Evolutionary conservation across 2,888 invertebrate genomes (phyloP), one percentile per base, ranked within the genome.

Genomic region (Miltochrista miniata): DNA sequence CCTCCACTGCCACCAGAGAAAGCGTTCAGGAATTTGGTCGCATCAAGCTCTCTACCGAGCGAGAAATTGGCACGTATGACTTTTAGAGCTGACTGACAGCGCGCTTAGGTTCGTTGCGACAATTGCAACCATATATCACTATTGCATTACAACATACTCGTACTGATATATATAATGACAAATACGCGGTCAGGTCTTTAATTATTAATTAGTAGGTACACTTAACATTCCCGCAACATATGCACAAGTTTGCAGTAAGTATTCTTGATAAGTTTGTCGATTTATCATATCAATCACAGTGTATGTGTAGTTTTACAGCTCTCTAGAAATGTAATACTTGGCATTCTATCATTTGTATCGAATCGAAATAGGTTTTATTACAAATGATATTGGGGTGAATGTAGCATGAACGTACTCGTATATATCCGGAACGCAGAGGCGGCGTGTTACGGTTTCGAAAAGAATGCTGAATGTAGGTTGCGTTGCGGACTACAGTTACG

Each of bases 381-480:
- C 72, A 61, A 73, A 72, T 61, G 77, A 68, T 73, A 79, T 85
- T 87, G 77, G 80, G 82, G 76, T 83, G 81, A 90, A 78, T 83
- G 76, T 87, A 64, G 85, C 84, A 65, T 87, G 86, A 75, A 67
- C 77, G 68, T 68, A 68, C 18, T 24, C 18, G 18, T 24, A 24
- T 70, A 79, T 85, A 90, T 88, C 89, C 90, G 90, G 90, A 87
- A 86, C 88, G 87, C 84, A 85, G 85, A 86, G 88, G 80, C 86
- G 85, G 85, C 83, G 84, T 90, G 89, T 87, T 90, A 91, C 91
- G 87, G 90, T 90, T 91, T 89, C 85, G 85, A 86, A 90, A 91
- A 91, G 90, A 91, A 91, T 91, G 89, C 87, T 76, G 87, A 89
- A 90, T 90, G 90, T 90, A 87, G 90, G 90, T 90, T 90, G 87